These are phyloP conservation scores for Drosophila nigromelanica DNA, from an alignment of 1,140 invertebrate genomes.

Conservation along the genomic window DNA sequence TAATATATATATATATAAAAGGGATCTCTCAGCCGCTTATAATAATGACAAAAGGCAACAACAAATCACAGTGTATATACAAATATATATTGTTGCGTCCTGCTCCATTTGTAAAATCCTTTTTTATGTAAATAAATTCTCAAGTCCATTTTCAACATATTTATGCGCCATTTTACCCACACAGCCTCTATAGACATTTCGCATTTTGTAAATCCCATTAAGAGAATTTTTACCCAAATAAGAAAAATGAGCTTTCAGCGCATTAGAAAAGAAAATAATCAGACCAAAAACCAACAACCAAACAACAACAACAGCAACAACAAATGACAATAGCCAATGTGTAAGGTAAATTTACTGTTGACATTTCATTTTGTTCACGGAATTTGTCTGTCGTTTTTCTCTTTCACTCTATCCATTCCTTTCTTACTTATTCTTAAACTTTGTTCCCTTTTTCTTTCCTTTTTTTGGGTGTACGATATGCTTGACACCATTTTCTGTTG, in stretches of 20 bases:
- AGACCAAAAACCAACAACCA: slow-evolving; percentile 55
- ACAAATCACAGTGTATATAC: slow-evolving; percentile 55
- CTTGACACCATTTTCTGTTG: slow-evolving; percentile 38
- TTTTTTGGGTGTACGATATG: slow-evolving; percentile 14
- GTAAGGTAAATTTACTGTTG: slow-evolving; percentile 80
- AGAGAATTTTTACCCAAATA: slow-evolving; percentile 67
- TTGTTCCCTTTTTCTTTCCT: slow-evolving; percentile 5
- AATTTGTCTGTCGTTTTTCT: slow-evolving; percentile 65
- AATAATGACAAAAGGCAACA: slow-evolving; percentile 71
- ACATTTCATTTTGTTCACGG: slow-evolving; percentile 78
- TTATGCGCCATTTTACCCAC: slow-evolving; percentile 81
- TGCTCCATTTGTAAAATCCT: slow-evolving; percentile 75
- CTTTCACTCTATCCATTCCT: slow-evolving; percentile 17
- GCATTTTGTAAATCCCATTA: slow-evolving; percentile 73
- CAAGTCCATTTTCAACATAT: slow-evolving; percentile 81
- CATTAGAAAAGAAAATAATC: slow-evolving; percentile 79
- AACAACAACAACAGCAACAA: slow-evolving; percentile 14
- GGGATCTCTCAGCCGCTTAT: slow-evolving; percentile 74
- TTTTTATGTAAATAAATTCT: slow-evolving; percentile 82
- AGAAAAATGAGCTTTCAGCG: slow-evolving; percentile 78
- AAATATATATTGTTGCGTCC: slow-evolving; percentile 46
- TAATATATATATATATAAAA: slow-evolving; percentile 18
- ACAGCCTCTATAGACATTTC: slow-evolving; percentile 32
- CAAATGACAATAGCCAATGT: slow-evolving; percentile 55
- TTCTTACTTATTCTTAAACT: slow-evolving; percentile 24